Evolutionary conservation across 1,140 invertebrate genomes (phyloP), one percentile per base, ranked within the genome.

Genomic region (Drosophila parabipectinata): DNA sequence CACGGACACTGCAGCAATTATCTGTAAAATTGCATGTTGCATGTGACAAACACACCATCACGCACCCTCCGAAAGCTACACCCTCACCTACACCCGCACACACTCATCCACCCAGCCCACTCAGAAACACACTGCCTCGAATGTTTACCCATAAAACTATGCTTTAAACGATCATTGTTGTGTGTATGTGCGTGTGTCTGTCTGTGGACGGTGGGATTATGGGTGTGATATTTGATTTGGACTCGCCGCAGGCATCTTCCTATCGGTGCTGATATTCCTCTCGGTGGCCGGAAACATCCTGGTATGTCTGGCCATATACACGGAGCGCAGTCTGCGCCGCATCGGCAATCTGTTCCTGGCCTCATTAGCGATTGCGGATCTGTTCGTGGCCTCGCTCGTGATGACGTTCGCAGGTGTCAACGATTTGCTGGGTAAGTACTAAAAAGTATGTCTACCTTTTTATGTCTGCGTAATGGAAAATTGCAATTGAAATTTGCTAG

Each of bases 261-360:
- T 99, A 44, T 96, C 96, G 48, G 93, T 98, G 77, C 94, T 98
- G 73, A 98, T 98, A 93, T 97, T 99, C 93, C 94, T 98, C 66
- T 98, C 98, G 26, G 96, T 99, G 51, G 97, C 97, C 26, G 98
- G 98, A 15, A 99, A 99, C 93, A 95, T 98, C 28, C 93, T 99
- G 64, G 98, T 99, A 41, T 99, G 98, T 92, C 95, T 98, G 58
- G 98, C 98, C 39, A 98, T 99, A 75, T 98, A 98, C 93, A 99
- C 97, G 10, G 98, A 99, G 92, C 94, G 98, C 28, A 96, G 97
- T 12, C 93, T 99, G 56, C 95, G 98, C 83, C 94, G 97, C 83
- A 97, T 99, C 75, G 98, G 97, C 56, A 99, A 99, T 92, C 94
- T 99, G 66, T 99, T 99, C 93, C 94, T 99, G 78, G 98, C 98